Base-by-base conservation (phyloP, 2,797 vertebrate genomes). In the Falco biarmicus region DNA sequence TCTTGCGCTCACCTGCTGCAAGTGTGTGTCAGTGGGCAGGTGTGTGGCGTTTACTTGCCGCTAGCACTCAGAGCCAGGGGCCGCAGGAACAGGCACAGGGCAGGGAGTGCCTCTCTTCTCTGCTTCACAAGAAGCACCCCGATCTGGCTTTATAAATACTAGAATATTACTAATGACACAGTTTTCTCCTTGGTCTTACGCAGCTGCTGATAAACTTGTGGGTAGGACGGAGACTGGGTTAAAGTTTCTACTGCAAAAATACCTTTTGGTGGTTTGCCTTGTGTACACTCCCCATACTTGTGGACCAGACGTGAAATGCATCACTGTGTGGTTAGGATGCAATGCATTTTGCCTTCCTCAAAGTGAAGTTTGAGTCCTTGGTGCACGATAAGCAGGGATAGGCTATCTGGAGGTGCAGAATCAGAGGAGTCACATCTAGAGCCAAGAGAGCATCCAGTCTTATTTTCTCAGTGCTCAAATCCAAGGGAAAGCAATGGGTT, bases 401-500 rank as follows among this genome's bases (percentile, higher is more conserved):
- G 20, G 39, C 47, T 91, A 17, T 34, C 48, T 9, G 16, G 48
- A 56, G 61, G 43, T 14, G 25, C 47, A 70, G 73, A 79, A 51
- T 22, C 24, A 32, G 37, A 43, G 10, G 15, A 69, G 14, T 59
- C 43, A 15, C 3, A 4, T 29, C 77, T 74, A 54, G 39, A 57
- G 20, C 26, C 0, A 0, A 70, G 73, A 68, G 64, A 91, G 25
- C 47, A 70, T 87, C 91, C 71, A 28, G 32, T 80, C 69, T 87
- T 85, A 19, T 87, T 94, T 96, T 91, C 89, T 69, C 92, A 93
- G 73, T 9, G 5, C 85, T 80, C 34, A 31, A 7, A 75, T 48
- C 57, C 45, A 69, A 68, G 57, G 60, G 21, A 53, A 39, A 90
- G 13, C 63, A 80, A 19, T 0, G 4, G 50, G 25, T 41, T 95